Evolutionary conservation across 2,113 vertebrate genomes (phyloP).

Genomic region (Lagopus muta): DNA sequence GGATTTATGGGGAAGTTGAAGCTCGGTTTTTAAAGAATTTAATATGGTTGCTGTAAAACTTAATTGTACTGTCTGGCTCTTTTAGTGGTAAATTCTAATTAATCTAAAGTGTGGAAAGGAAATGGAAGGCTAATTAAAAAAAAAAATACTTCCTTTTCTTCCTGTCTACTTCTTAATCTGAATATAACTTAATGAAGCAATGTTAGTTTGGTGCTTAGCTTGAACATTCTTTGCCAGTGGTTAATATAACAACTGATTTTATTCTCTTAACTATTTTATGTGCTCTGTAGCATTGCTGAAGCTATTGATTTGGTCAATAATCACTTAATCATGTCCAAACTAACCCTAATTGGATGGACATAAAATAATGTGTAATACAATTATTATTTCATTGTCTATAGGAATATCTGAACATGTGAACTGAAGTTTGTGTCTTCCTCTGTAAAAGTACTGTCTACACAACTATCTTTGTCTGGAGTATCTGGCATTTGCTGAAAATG

Average conservation of each 20-base stretch:
- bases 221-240: constrained; percentile 1
- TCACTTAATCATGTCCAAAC: constrained; percentile 47
- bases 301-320: constrained; percentile 66
- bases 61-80: constrained; percentile 48
- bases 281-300: constrained; percentile 20
- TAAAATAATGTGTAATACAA: constrained; percentile 54
- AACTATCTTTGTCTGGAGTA: neutral
- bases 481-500: constrained; percentile 1
- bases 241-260: constrained; percentile 46
- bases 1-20: constrained; percentile 52
- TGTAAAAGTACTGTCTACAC: neutral
- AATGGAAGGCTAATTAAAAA: constrained; percentile 4
- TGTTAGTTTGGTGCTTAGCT: constrained; percentile 33
- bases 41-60: constrained; percentile 62
- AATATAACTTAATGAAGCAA: constrained; percentile 61
- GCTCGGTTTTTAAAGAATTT: constrained; percentile 51
- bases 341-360: constrained; percentile 33
- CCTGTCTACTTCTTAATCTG: constrained; percentile 45
- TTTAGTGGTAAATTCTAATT: constrained; percentile 67
- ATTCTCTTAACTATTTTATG: constrained; percentile 40
- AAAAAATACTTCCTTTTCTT: constrained; percentile 42
- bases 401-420: constrained; percentile 5
- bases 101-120: constrained; percentile 65
- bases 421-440: neutral
- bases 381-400: constrained; percentile 56